These are phyloP conservation scores for Perognathus longimembris DNA, from an alignment of 2,113 vertebrate genomes.

Conservation along the genomic window DNA sequence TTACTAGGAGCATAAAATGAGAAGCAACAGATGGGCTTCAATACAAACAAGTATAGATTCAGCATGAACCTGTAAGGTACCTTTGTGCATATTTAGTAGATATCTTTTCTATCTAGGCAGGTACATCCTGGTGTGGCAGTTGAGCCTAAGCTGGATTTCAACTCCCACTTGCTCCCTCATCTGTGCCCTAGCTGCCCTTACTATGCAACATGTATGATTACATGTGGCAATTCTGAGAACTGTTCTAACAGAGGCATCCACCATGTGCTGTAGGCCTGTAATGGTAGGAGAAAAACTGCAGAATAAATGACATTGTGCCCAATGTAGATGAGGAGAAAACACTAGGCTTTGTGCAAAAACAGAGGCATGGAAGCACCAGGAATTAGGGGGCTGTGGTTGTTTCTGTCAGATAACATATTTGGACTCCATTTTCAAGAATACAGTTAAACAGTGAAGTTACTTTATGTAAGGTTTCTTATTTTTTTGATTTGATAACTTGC, in stretches of 20 bases:
- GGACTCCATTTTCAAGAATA: constrained; percentile 57
- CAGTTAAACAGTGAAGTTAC: constrained; percentile 44
- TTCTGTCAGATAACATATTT: constrained; percentile 20
- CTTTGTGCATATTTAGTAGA: constrained; percentile 17
- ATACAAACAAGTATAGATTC: background rate
- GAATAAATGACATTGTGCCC: constrained; percentile 36
- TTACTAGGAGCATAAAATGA: constrained; percentile 47
- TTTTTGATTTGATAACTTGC: background rate
- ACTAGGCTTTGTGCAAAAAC: constrained; percentile 1
- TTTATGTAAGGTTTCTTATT: constrained; percentile 51
- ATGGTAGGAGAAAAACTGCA: constrained; percentile 1
- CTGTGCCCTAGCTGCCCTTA: background rate
- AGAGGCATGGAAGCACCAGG: constrained; percentile 15
- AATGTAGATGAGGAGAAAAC: constrained; percentile 17
- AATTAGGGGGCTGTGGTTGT: background rate
- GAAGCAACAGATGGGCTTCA: constrained; percentile 37
- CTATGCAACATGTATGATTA: background rate
- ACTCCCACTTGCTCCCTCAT: background rate
- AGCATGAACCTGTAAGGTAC: background rate
- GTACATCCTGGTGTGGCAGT: background rate
- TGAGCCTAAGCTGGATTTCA: constrained; percentile 14
- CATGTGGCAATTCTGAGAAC: background rate
- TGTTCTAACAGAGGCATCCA: background rate
- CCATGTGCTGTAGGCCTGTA: background rate
- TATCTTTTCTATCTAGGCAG: background rate